Percentiles rank a stretch among this genome's conserved stretches.
These are phyloP conservation scores for Microcebus griseorufus DNA, from an alignment of 2,113 vertebrate species.

Conservation along the genomic window DNA sequence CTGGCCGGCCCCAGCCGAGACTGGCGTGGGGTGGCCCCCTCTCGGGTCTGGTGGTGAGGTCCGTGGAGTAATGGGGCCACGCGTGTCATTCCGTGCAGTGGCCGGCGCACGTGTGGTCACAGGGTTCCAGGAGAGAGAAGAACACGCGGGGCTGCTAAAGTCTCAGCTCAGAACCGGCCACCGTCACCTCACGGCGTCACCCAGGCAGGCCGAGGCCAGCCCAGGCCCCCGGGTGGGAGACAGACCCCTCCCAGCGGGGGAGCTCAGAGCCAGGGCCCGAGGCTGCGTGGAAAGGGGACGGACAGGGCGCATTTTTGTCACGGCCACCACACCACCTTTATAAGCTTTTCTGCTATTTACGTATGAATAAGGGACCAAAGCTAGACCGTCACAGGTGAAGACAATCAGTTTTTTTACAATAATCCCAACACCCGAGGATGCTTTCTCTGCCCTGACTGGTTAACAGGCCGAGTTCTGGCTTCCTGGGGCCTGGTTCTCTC, in stretches of 20 bases:
- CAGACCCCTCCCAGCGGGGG: rapidly evolving
- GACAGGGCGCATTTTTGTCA: background rate
- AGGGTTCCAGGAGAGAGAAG: background rate
- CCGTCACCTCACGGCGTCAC: background rate
- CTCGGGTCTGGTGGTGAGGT: background rate
- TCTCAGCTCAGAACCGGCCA: background rate
- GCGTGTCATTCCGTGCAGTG: rapidly evolving
- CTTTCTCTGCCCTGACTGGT: background rate
- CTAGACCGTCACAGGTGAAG: background rate
- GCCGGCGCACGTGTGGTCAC: rapidly evolving
- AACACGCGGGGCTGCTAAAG: rapidly evolving
- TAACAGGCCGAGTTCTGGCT: rapidly evolving
- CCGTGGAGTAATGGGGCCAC: rapidly evolving
- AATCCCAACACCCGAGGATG: rapidly evolving
- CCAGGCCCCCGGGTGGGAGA: rapidly evolving
- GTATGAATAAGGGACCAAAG: background rate
- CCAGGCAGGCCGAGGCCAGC: background rate
- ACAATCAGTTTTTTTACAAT: rapidly evolving
- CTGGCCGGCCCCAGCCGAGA: too few relatives aligned
- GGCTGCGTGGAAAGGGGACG: background rate
- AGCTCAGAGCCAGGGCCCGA: rapidly evolving
- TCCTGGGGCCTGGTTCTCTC: rapidly evolving
- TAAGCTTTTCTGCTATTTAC: rapidly evolving
- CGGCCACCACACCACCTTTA: rapidly evolving
- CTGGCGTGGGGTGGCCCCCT: background rate